phyloP scores from a whole-genome alignment of 2,113 vertebrate genomes.

The Cochlearius cochlearius region DNA sequence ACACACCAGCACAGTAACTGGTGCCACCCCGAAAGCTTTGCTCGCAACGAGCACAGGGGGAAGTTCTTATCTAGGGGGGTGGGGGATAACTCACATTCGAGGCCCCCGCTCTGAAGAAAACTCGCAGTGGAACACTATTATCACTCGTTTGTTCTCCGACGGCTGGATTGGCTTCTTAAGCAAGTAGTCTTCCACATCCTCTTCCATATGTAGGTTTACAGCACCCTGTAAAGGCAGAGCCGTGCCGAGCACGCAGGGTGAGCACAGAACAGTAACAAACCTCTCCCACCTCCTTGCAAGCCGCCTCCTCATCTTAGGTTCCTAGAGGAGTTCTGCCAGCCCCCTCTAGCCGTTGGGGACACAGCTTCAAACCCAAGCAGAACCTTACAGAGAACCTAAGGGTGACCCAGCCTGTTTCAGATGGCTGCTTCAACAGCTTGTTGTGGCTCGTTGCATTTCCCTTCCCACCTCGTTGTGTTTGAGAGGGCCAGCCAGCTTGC shows the following conservation, averaged over 20 bases:
- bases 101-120: constrained; percentile 95
- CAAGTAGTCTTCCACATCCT: constrained; percentile 85
- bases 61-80: rapidly evolving
- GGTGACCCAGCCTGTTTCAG: too few relatives aligned
- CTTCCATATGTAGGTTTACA: constrained; percentile 90
- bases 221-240: constrained; percentile 77
- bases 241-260: rapidly evolving
- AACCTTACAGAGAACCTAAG: rapidly evolving
- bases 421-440: neutral
- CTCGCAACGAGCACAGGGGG: rapidly evolving
- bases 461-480: rapidly evolving
- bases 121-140: constrained; percentile 96
- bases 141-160: constrained; percentile 78
- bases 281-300: rapidly evolving
- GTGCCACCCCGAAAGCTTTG: rapidly evolving
- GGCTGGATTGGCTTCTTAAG: constrained; percentile 81
- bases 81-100: constrained; percentile 79
- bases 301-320: rapidly evolving
- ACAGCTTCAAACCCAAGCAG: neutral
- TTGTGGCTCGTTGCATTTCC: neutral
- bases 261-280: rapidly evolving
- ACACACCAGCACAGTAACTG: rapidly evolving
- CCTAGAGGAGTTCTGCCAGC: neutral
- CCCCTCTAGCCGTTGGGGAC: neutral
- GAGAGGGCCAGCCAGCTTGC: neutral